Percentiles rank a stretch among this genome's conserved stretches.
Evolutionary conservation across 2,888 invertebrate species (phyloP).

Genomic region (Eristalis pertinax): DNA sequence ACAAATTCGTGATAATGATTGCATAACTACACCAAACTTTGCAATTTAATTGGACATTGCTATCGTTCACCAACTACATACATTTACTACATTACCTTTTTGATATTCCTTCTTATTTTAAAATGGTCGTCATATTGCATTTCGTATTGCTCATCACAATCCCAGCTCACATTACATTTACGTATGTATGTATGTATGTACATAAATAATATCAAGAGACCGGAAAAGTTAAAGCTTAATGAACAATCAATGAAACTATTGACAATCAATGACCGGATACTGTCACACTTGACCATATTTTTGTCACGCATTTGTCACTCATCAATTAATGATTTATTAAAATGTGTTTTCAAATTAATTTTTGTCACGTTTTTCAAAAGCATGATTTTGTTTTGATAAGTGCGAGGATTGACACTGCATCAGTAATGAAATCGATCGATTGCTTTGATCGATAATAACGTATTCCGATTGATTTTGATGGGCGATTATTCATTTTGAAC

Average conservation of each 20-base stretch:
- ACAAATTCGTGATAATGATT: neutral
- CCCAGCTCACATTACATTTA: neutral
- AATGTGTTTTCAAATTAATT: neutral
- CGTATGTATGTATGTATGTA: neutral
- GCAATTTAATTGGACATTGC: too few relatives aligned
- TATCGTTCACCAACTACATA: too few relatives aligned
- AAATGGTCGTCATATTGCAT: too few relatives aligned
- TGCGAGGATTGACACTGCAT: neutral
- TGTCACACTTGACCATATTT: conserved; percentile 4
- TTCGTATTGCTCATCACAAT: neutral
- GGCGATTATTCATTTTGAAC: neutral
- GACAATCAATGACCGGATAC: conserved; percentile 29
- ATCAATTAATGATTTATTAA: neutral
- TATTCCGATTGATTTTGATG: conserved; percentile 8
- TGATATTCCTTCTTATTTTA: neutral
- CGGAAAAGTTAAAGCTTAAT: conserved; percentile 10
- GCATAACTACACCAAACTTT: neutral
- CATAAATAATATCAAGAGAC: neutral
- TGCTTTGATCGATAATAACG: conserved; percentile 17
- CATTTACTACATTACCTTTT: too few relatives aligned
- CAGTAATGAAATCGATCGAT: conserved; percentile 14
- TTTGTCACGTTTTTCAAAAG: neutral
- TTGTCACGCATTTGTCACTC: neutral
- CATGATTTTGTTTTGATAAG: neutral
- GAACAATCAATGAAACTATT: conserved; percentile 1